Conservation (phyloP, 2,113 vertebrate species). For the Polypterus bichir region DNA sequence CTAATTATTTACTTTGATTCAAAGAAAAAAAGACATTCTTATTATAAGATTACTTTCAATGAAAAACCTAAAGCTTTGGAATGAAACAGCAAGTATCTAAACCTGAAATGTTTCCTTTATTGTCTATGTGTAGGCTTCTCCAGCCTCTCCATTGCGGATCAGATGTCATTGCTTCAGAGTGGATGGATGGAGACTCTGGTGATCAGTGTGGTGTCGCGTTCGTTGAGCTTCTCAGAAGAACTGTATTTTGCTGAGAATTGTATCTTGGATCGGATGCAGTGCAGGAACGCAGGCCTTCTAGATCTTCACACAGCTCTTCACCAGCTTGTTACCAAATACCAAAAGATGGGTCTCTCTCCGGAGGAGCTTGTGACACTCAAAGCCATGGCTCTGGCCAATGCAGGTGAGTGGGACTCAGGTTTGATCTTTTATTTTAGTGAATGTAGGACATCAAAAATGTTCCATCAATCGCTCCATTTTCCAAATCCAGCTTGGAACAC, state of each 20-base stretch:
- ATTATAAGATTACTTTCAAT: too few species aligned
- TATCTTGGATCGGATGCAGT: slow-evolving; percentile 29
- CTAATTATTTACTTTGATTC: too few species aligned
- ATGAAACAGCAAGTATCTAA: too few species aligned
- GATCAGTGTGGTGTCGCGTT: slow-evolving; percentile 45
- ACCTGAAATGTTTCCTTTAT: too few species aligned
- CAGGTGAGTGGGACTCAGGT: slow-evolving; percentile 27
- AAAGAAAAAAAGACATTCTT: too few species aligned
- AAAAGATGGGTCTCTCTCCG: slow-evolving; percentile 30
- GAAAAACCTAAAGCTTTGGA: too few species aligned
- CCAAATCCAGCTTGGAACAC: too few species aligned
- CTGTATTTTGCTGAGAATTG: slow-evolving; percentile 44
- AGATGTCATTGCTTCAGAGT: slow-evolving; percentile 50
- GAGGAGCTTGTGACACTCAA: slow-evolving; percentile 46
- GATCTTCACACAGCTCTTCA: slow-evolving; percentile 38
- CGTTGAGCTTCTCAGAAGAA: slow-evolving; percentile 28
- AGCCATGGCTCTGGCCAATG: slow-evolving; percentile 49
- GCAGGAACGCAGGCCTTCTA: slow-evolving; percentile 30
- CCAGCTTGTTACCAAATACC: slow-evolving; percentile 39
- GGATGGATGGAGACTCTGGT: slow-evolving; percentile 55
- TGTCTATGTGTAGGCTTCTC: slow-evolving; percentile 36
- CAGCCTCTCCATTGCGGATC: slow-evolving; percentile 42
- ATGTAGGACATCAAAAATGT: too few species aligned
- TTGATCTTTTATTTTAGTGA: too few species aligned
- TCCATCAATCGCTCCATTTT: too few species aligned